phyloP scores from a whole-genome alignment of 2,797 vertebrate species.

The Rhincodon typus region DNA sequence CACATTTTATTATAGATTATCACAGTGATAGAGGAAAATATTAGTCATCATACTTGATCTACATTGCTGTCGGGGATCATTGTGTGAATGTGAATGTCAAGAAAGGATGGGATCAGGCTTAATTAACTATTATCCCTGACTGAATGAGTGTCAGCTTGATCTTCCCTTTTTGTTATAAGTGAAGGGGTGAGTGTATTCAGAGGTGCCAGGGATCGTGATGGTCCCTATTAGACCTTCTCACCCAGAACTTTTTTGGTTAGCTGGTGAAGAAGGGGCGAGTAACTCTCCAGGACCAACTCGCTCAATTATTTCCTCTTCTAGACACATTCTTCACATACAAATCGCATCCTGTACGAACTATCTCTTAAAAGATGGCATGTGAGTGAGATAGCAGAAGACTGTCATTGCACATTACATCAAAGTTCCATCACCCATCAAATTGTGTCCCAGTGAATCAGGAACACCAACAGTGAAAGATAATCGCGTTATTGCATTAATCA shows the following conservation, averaged over 20 bases:
- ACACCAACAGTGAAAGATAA: background rate
- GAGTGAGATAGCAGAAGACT: background rate
- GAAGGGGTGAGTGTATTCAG: too few species aligned
- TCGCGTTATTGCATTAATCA: background rate
- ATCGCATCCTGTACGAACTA: background rate
- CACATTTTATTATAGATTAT: background rate
- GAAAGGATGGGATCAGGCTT: background rate
- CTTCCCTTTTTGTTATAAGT: too few species aligned
- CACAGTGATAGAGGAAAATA: background rate
- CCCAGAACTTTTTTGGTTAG: too few species aligned
- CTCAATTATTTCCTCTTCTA: too few species aligned
- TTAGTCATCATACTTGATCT: background rate
- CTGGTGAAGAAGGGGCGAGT: too few species aligned
- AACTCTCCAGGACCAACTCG: too few species aligned
- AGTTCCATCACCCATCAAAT: background rate
- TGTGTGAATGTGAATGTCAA: background rate
- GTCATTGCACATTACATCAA: background rate
- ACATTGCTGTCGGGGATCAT: background rate
- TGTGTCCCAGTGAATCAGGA: background rate
- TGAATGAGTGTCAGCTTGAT: background rate
- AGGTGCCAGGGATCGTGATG: too few species aligned
- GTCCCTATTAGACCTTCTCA: too few species aligned
- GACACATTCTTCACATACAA: too few species aligned
- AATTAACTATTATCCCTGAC: background rate
- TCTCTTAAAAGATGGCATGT: background rate